A percentile compares a stretch with the other conserved stretches of the same genome.
Evolutionary conservation across 2,888 invertebrate genomes (phyloP).

Genomic region (Melinaea menophilus): DNA sequence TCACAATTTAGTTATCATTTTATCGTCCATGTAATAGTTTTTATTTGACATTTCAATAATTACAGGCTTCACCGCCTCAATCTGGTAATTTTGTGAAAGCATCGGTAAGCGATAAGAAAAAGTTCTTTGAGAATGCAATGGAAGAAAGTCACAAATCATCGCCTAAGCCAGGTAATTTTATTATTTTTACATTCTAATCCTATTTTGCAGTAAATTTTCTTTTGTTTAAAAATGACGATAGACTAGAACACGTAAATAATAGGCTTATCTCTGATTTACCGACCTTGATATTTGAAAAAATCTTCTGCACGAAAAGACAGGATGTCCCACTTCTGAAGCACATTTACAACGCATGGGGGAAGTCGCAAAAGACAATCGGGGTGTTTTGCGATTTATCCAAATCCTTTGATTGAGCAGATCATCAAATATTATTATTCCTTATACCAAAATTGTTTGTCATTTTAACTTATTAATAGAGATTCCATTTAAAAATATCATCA

Average conservation of each 20-base stretch:
- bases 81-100: conserved; percentile 87
- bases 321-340: no score
- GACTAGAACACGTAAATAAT: no score
- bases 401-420: no score
- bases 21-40: background rate
- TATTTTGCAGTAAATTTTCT: background rate
- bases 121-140: conserved; percentile 97
- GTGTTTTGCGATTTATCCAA: no score
- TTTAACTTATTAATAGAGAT: no score
- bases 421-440: no score
- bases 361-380: no score
- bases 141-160: conserved; percentile 92
- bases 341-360: no score
- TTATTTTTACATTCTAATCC: background rate
- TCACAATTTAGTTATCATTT: conserved; percentile 10
- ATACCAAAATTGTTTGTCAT: no score
- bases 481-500: conserved; percentile 3
- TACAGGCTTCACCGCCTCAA: conserved; percentile 81
- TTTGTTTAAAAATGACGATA: background rate
- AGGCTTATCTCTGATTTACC: no score
- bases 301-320: no score
- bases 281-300: no score
- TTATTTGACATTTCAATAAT: conserved; percentile 21
- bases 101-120: conserved; percentile 94
- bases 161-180: conserved; percentile 84